Evolutionary conservation across 2,797 vertebrate species (phyloP), one percentile per base, ranked within the genome.

Genomic region (Lepilemur septentrionalis): DNA sequence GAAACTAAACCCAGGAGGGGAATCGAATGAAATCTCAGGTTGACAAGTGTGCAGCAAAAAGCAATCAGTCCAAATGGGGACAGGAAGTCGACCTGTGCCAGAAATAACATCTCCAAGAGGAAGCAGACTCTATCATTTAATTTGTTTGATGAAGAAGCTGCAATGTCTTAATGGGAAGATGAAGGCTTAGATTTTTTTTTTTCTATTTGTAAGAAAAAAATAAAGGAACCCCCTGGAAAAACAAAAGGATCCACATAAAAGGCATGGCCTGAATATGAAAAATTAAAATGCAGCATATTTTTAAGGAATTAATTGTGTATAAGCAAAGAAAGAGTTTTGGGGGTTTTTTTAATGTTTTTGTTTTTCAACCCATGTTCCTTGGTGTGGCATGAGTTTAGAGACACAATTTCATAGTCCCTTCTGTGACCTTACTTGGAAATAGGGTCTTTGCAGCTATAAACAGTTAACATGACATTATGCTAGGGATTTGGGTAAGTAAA

Each of bases 1-100:
- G 48, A 78, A 97, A 72, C 35, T 43, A 93, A 96, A 81, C 83
- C 46, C 73, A 79, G 72, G 83, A 61, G 12, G 50, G 3, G 55
- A 84, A 72, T 81, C 83, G 78, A 89, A 83, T 93, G 87, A 94
- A 91, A 84, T 91, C 65, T 67, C 89, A 85, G 20, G 22, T 65
- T 81, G 89, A 76, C 61, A 85, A 65, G 61, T 13, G 1, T 5
- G n/a, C 18, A 18, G 76, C 61, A 32, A 43, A 86, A 89, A 87
- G 73, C 69, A 73, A 84, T 93, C 86, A 81, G 89, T 63, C 17
- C 43, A 46, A 76, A 89, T 46, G 83, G 79, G 76, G 85, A 79
- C 46, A 84, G 86, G 88, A 95, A 90, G 83, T 38, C 0, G 15
- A 82, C 55, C 89, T 93, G 43, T 13, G 70, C 80, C 61, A 25